These are phyloP conservation scores for Stomatorhinus ivindoensis DNA, from an alignment of 2,113 vertebrate genomes.

Conservation along the genomic window DNA sequence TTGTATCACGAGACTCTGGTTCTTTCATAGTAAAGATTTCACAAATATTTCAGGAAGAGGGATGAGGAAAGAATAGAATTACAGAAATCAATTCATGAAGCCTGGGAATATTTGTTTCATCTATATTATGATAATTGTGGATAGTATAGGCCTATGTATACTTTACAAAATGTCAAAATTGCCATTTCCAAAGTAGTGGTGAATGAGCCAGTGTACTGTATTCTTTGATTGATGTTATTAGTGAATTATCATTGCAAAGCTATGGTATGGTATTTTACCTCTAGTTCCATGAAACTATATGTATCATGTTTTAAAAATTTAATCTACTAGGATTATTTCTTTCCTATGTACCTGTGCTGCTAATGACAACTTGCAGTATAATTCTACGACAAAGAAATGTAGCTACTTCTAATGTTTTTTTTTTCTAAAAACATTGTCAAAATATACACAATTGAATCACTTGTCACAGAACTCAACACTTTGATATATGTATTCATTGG, in stretches of 20 bases:
- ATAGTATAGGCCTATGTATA: background rate
- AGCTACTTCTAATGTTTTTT: background rate
- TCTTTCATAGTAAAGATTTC: slow-evolving; percentile 53
- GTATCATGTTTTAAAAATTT: background rate
- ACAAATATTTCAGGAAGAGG: slow-evolving; percentile 48
- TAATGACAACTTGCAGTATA: background rate
- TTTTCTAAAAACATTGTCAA: background rate
- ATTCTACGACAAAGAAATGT: background rate
- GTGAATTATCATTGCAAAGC: background rate
- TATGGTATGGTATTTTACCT: background rate
- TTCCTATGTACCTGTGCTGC: background rate
- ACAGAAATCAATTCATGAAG: slow-evolving; percentile 44
- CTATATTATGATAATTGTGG: slow-evolving; percentile 7
- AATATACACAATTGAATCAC: background rate
- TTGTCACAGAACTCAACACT: background rate
- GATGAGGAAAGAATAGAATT: slow-evolving; percentile 39
- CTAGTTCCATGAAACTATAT: background rate
- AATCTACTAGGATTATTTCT: background rate
- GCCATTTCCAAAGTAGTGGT: background rate
- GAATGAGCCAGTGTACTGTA: background rate
- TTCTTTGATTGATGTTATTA: background rate
- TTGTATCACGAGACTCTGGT: slow-evolving; percentile 46
- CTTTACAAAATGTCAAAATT: background rate
- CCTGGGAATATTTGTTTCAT: slow-evolving; percentile 29
- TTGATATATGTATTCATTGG: background rate